phyloP scores from a whole-genome alignment of 2,797 vertebrate genomes.

The Merluccius polli region DNA sequence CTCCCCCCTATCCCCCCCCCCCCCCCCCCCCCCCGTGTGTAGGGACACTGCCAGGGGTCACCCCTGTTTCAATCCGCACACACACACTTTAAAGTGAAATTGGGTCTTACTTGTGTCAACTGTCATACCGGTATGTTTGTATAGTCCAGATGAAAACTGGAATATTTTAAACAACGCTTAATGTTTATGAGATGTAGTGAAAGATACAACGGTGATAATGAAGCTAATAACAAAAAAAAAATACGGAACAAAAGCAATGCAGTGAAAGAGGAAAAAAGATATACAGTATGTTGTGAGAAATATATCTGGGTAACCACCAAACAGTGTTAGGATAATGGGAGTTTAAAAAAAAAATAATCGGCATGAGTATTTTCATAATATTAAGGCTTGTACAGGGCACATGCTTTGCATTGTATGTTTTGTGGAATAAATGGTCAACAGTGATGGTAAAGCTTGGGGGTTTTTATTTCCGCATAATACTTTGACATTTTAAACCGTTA shows the following conservation, averaged over 20 bases:
- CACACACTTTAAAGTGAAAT: conserved; percentile 36
- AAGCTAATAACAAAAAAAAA: conserved; percentile 51
- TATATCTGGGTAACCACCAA: conserved; percentile 54
- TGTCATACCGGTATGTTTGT: conserved; percentile 68
- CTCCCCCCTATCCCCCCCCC: neutral
- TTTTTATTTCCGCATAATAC: conserved; percentile 35
- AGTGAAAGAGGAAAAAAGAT: neutral
- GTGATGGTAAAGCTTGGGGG: conserved; percentile 41
- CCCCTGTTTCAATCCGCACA: conserved; percentile 58
- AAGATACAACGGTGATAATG: conserved; percentile 38
- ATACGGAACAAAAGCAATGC: conserved; percentile 29
- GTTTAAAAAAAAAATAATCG: conserved; percentile 55
- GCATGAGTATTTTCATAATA: conserved; percentile 76
- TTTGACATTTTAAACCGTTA: conserved; percentile 1
- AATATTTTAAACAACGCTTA: conserved; percentile 66
- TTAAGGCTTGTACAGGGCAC: conserved; percentile 76
- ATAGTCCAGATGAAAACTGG: conserved; percentile 67
- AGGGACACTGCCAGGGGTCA: conserved; percentile 69
- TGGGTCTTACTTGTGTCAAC: conserved; percentile 60
- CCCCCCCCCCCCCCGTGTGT: conserved; percentile 34
- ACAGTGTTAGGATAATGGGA: conserved; percentile 43
- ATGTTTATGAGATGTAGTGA: conserved; percentile 65
- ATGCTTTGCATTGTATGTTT: conserved; percentile 80
- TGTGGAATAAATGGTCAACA: conserved; percentile 80
- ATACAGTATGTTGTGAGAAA: conserved; percentile 15